A percentile compares a stretch with the other conserved stretches of the same genome.
Conservation (phyloP, 2,113 vertebrate genomes). For the Chauna torquata region DNA sequence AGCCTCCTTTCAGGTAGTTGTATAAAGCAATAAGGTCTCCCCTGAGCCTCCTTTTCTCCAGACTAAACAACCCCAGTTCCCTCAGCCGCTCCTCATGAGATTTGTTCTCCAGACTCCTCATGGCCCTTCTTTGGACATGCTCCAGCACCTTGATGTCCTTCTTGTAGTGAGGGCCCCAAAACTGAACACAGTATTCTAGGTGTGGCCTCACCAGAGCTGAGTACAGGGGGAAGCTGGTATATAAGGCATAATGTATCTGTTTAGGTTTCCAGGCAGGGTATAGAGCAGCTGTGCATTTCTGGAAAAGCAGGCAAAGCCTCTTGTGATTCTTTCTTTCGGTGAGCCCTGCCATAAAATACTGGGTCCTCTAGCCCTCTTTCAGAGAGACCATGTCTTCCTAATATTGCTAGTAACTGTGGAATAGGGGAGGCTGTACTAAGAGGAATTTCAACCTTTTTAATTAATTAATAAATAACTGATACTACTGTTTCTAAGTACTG, state of each 20-base stretch:
- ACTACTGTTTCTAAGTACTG: background rate
- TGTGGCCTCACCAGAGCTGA: too few relatives aligned
- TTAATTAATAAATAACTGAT: background rate
- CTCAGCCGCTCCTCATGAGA: too few relatives aligned
- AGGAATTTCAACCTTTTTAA: background rate
- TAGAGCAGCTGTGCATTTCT: background rate
- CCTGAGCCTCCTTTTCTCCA: too few relatives aligned
- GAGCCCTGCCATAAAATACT: background rate
- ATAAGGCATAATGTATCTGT: background rate
- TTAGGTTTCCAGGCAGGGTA: background rate
- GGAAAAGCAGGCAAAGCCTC: background rate
- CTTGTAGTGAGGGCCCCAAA: too few relatives aligned
- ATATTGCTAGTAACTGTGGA: background rate
- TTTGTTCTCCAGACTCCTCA: too few relatives aligned
- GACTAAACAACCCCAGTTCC: too few relatives aligned
- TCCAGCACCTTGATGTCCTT: too few relatives aligned
- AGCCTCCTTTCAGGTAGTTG: too few relatives aligned
- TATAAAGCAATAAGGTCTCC: too few relatives aligned
- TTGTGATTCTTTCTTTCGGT: background rate
- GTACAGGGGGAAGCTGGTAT: too few relatives aligned
- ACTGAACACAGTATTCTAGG: too few relatives aligned
- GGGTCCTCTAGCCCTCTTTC: background rate
- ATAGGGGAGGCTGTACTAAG: background rate
- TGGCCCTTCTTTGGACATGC: too few relatives aligned
- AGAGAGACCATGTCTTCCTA: background rate